Conservation (phyloP, 2,113 vertebrate species). For the Nothobranchius furzeri region DNA sequence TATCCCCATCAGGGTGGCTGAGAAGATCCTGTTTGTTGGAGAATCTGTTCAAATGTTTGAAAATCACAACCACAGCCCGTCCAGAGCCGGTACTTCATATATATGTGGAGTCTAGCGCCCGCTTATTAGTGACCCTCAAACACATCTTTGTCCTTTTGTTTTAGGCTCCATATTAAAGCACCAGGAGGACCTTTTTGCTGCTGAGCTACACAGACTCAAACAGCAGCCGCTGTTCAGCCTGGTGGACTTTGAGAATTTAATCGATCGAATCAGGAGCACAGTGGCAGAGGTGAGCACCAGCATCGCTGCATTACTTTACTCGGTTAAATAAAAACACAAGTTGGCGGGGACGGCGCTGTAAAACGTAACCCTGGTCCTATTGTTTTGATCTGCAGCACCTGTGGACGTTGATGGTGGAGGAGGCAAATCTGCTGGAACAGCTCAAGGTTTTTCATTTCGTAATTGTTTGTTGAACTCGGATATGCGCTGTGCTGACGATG, state of each 20-base stretch:
- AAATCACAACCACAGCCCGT: constrained; percentile 93
- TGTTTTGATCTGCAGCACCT: constrained; percentile 82
- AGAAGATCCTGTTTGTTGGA: constrained; percentile 98
- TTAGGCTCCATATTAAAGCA: constrained; percentile 95
- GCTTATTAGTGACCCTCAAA: neutral
- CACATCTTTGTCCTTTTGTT: neutral
- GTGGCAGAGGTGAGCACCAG: constrained; percentile 88
- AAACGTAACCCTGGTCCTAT: neutral
- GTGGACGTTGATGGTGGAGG: constrained; percentile 98
- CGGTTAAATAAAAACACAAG: neutral
- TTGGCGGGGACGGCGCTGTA: neutral
- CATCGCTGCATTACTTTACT: neutral
- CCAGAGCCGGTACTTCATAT: constrained; percentile 84
- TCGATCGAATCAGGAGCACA: constrained; percentile 92
- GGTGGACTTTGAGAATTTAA: constrained; percentile 93
- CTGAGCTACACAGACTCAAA: constrained; percentile 93
- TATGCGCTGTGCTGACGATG: neutral
- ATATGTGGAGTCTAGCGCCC: neutral
- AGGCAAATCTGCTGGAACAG: constrained; percentile 93
- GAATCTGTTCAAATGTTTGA: constrained; percentile 99
- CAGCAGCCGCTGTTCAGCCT: constrained; percentile 93
- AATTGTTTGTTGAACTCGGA: neutral
- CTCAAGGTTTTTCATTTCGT: constrained; percentile 85
- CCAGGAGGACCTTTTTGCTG: constrained; percentile 93
- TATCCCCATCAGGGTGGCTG: constrained; percentile 93